Evolutionary conservation across 1,140 invertebrate genomes (phyloP).

Genomic region (Harpegnathos saltator): DNA sequence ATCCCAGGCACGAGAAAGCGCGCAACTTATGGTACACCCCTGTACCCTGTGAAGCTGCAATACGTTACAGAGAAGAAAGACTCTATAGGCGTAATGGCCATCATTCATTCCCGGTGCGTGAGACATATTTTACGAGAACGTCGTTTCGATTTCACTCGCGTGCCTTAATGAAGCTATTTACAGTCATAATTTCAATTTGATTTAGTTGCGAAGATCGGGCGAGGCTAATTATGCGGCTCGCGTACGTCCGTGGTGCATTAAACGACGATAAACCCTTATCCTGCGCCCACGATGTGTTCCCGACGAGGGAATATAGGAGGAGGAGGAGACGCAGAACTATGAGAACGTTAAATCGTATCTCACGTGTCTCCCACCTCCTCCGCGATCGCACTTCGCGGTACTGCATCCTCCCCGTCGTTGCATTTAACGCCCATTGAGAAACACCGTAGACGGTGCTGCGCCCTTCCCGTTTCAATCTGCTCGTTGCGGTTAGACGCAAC

Average conservation of each 20-base stretch:
- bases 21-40: neutral
- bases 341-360: conserved; percentile 71
- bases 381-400: conserved; percentile 48
- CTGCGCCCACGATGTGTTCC: conserved; percentile 57
- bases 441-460: conserved; percentile 67
- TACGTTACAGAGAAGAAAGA: too few species aligned
- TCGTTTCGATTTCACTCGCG: conserved; percentile 39
- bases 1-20: neutral
- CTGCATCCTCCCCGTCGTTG: conserved; percentile 53
- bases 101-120: conserved; percentile 29
- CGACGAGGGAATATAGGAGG: neutral
- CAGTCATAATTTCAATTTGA: conserved; percentile 52
- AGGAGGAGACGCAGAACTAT: conserved; percentile 54
- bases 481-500: conserved; percentile 52
- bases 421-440: conserved; percentile 74
- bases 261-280: conserved; percentile 67
- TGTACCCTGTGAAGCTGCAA: neutral
- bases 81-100: neutral
- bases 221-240: conserved; percentile 64
- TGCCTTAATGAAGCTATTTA: conserved; percentile 49
- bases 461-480: conserved; percentile 58
- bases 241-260: conserved; percentile 45
- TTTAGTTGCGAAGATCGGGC: conserved; percentile 44
- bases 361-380: conserved; percentile 65
- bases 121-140: conserved; percentile 39